Base-by-base conservation (phyloP, 2,113 vertebrate species). In the Caloenas nicobarica region DNA sequence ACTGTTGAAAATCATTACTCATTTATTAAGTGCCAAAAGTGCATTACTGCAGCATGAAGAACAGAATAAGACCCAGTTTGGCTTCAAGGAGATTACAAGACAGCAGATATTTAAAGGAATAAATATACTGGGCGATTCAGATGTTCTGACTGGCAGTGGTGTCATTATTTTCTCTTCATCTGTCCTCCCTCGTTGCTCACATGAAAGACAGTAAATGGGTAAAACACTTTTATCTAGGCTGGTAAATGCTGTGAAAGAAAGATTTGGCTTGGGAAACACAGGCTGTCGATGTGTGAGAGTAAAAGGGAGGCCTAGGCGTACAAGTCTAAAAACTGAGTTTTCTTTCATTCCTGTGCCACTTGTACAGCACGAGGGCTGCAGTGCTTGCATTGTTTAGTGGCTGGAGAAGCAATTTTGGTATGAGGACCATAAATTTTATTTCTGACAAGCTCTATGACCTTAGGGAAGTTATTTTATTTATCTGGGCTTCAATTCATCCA, bases 1-100 rank as follows among this genome's bases (percentile, higher is more conserved):
- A 44, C 8, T 78, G 26, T 29, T 78, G 69, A 93, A 95, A 94
- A 94, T 86, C 11, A 34, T 81, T 86, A 91, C 81, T 86, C 17
- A 68, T 95, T 88, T 95, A 86, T 86, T 78, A 86, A 94, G 69
- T 72, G 62, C 56, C 88, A 90, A 64, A 88, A 94, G 72, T 86
- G 57, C 33, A 58, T 90, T 85, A 56, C 19, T 83, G 68, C n/a
- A 74, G 46, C 38, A 68, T 12, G 56, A 83, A 82, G 46, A 94
- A 42, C 38, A 86, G 86, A 90, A 18, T 68, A 87, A 72, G 77
- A 68, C 51, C 74, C 56, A 24, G n/a, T 91, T 88, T 88, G 80
- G 69, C 88, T 93, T 72, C 69, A 68, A 89, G 57, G 42, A 96
- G 44, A 57, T 78, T 89, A 86, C 33, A 87, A 91, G 85, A 81